phyloP scores from a whole-genome alignment of 2,888 invertebrate genomes.

The Drosophila falleni region DNA sequence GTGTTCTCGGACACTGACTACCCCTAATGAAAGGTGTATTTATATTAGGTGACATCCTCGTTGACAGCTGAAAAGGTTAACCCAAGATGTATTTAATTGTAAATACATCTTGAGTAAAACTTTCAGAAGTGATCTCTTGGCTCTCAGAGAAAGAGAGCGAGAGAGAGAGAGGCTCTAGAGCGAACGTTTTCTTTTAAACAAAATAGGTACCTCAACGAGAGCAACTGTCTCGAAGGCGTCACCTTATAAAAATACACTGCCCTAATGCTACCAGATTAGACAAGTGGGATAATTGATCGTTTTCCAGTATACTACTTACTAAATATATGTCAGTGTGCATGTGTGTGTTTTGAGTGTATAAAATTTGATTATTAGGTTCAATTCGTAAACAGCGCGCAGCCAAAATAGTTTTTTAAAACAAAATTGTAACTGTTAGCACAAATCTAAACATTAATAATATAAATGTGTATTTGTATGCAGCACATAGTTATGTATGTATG shows the following conservation, averaged over 20 bases:
- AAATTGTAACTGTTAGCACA: constrained; percentile 54
- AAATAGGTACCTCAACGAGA: too few relatives aligned
- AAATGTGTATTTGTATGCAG: constrained; percentile 5
- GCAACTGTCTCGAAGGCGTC: too few relatives aligned
- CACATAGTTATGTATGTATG: constrained; percentile 5
- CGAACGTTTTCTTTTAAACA: too few relatives aligned
- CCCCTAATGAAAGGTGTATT: neutral
- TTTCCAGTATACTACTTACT: constrained; percentile 35
- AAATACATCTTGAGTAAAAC: too few relatives aligned
- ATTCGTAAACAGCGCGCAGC: constrained; percentile 53
- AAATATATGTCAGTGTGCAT: constrained; percentile 14
- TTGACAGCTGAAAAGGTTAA: too few relatives aligned
- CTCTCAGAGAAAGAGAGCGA: too few relatives aligned
- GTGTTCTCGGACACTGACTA: constrained; percentile 5
- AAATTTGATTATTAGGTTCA: constrained; percentile 42
- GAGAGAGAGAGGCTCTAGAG: too few relatives aligned
- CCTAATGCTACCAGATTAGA: neutral
- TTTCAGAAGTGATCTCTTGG: too few relatives aligned
- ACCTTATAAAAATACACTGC: too few relatives aligned
- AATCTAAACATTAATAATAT: constrained; percentile 47
- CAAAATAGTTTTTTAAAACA: constrained; percentile 53
- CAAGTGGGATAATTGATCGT: constrained; percentile 19
- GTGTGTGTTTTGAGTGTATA: constrained; percentile 42
- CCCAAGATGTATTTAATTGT: too few relatives aligned
- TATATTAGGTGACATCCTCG: too few relatives aligned